A percentile compares a stretch with the other conserved stretches of the same genome.
Conservation (phyloP, 2,888 invertebrate species). For the Oeneis ivallda region DNA sequence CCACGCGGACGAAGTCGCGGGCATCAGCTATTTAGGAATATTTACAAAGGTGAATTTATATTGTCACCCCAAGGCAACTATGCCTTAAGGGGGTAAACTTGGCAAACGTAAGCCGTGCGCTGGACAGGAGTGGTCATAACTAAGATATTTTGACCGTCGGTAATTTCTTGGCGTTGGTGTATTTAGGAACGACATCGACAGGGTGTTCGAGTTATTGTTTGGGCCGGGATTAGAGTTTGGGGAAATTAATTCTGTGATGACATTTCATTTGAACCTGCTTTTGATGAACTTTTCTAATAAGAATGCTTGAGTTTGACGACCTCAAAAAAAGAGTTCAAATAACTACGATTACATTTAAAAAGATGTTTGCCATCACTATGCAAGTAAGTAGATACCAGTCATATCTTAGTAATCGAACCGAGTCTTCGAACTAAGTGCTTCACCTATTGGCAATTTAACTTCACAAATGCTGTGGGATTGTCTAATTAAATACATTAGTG, state of each 20-base stretch:
- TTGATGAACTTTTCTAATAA: constrained; percentile 24
- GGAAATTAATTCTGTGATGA: constrained; percentile 60
- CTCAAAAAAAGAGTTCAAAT: not conserved
- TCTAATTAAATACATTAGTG: too few relatives aligned
- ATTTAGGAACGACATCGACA: constrained; percentile 57
- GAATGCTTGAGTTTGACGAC: constrained; percentile 11
- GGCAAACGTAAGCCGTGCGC: constrained; percentile 77
- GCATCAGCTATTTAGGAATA: not conserved
- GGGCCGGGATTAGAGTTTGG: constrained; percentile 52
- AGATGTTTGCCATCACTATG: too few relatives aligned
- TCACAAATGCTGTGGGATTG: too few relatives aligned
- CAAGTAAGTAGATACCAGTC: too few relatives aligned
- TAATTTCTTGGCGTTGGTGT: constrained; percentile 73
- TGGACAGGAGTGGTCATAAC: constrained; percentile 81
- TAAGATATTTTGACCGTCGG: constrained; percentile 82
- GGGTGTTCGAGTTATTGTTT: constrained; percentile 64
- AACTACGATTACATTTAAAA: too few relatives aligned
- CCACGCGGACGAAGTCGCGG: not conserved
- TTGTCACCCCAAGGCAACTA: constrained; percentile 46
- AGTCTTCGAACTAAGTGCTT: too few relatives aligned
- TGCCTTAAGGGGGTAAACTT: constrained; percentile 69
- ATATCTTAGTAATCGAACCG: too few relatives aligned
- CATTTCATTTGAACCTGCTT: constrained; percentile 45
- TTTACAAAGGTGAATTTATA: constrained; percentile 3
- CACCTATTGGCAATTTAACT: too few relatives aligned